phyloP scores from a whole-genome alignment of 2,888 invertebrate genomes.

The Sphaeridia pumilis region DNA sequence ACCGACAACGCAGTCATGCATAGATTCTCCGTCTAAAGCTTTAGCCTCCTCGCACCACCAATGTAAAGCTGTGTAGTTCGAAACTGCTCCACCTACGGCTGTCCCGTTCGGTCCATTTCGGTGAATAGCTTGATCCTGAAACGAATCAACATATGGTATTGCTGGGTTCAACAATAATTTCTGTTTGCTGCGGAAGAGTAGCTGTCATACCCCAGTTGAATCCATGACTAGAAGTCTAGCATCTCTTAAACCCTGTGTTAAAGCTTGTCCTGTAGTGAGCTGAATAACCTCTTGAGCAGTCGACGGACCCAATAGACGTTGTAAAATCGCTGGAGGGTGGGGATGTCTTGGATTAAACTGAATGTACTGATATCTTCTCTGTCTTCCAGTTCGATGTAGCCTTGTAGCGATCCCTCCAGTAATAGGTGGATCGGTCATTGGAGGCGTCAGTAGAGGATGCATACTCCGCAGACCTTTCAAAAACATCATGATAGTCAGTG shows the following conservation, averaged over 20 bases:
- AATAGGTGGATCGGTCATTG: conserved; percentile 44
- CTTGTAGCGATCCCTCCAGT: conserved; percentile 47
- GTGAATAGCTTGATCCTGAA: conserved; percentile 26
- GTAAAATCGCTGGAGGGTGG: conserved; percentile 56
- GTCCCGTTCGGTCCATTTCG: conserved; percentile 22
- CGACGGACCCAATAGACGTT: conserved; percentile 46
- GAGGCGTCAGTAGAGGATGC: conserved; percentile 48
- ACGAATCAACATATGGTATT: too few relatives aligned
- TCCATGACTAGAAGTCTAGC: conserved; percentile 69
- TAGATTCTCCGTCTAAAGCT: conserved; percentile 63
- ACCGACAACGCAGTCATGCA: conserved; percentile 60
- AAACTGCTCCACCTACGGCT: conserved; percentile 25
- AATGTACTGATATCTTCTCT: conserved; percentile 52
- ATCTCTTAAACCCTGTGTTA: conserved; percentile 32
- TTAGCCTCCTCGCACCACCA: conserved; percentile 78
- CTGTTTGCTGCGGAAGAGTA: too few relatives aligned
- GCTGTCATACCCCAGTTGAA: conserved; percentile 39
- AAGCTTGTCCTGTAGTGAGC: conserved; percentile 42
- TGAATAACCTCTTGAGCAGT: conserved; percentile 46
- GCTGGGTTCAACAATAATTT: too few relatives aligned
- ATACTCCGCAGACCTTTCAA: conserved; percentile 25
- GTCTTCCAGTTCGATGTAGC: conserved; percentile 50
- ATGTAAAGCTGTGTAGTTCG: conserved; percentile 50
- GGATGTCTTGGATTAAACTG: conserved; percentile 49
- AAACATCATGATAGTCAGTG: not conserved